phyloP scores from a whole-genome alignment of 2,888 invertebrate species.

The Drosophila vallismaia region DNA sequence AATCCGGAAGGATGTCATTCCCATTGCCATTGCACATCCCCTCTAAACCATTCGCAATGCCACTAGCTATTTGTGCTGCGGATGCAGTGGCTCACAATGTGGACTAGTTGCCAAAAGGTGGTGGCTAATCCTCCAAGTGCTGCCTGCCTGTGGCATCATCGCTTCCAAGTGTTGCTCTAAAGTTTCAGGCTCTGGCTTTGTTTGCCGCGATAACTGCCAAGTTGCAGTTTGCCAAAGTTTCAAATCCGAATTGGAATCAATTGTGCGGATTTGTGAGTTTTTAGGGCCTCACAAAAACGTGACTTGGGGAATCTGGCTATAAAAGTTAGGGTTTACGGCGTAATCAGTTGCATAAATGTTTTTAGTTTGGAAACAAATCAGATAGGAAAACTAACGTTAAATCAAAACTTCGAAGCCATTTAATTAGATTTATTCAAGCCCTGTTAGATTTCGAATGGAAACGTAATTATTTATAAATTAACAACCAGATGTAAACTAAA shows the following conservation, averaged over 20 bases:
- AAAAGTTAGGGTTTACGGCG: not conserved
- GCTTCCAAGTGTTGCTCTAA: constrained; percentile 16
- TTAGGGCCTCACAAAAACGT: constrained; percentile 7
- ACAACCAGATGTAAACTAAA: not conserved
- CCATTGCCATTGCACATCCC: not conserved
- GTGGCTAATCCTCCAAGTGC: constrained; percentile 12
- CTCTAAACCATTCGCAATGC: not conserved
- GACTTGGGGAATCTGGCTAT: constrained; percentile 10
- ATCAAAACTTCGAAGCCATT: not conserved
- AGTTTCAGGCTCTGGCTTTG: constrained; percentile 30
- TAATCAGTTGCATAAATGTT: constrained; percentile 3
- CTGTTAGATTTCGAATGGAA: not conserved
- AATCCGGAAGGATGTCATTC: not conserved
- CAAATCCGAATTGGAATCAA: constrained; percentile 29
- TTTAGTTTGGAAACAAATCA: not conserved
- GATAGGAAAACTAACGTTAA: not conserved
- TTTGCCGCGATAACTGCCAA: constrained; percentile 31
- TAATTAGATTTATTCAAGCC: not conserved
- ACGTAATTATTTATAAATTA: too few species aligned
- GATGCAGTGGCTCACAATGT: not conserved
- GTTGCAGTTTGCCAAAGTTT: constrained; percentile 40
- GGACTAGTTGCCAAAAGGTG: not conserved
- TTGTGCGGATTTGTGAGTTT: constrained; percentile 8
- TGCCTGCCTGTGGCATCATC: constrained; percentile 6
- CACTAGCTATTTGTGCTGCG: constrained; percentile 7